Conservation (phyloP, 2,797 vertebrate genomes). For the Danio albolineatus region DNA sequence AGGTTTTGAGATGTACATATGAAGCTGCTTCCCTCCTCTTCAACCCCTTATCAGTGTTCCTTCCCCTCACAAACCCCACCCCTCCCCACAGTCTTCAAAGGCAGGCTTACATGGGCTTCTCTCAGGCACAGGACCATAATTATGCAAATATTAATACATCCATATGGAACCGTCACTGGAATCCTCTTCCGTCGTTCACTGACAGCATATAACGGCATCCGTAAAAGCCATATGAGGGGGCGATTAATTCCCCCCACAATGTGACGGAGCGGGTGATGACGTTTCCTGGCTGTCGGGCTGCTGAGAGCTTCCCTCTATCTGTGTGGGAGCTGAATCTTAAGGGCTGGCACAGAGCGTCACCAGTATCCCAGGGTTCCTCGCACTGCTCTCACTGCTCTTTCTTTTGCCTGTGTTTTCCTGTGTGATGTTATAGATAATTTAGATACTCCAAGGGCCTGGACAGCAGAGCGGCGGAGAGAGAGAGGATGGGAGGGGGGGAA, state of each 20-base stretch:
- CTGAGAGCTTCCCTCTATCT: conserved; percentile 52
- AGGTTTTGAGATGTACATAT: conserved; percentile 35
- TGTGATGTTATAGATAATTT: conserved; percentile 75
- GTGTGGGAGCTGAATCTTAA: conserved; percentile 53
- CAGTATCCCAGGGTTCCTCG: conserved; percentile 46
- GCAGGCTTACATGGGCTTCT: conserved; percentile 63
- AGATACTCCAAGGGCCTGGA: conserved; percentile 64
- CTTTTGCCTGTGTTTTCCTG: conserved; percentile 61
- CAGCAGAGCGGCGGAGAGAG: background rate
- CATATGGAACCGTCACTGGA: conserved; percentile 54
- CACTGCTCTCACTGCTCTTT: conserved; percentile 41
- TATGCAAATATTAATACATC: conserved; percentile 63
- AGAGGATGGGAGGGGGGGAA: background rate
- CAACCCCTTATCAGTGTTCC: conserved; percentile 51
- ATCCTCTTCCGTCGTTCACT: conserved; percentile 62
- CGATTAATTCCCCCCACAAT: conserved; percentile 53
- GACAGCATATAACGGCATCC: conserved; percentile 57
- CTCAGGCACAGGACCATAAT: conserved; percentile 62
- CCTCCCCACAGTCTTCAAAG: conserved; percentile 62
- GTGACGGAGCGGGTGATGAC: conserved; percentile 53
- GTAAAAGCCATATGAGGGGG: conserved; percentile 45
- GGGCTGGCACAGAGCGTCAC: conserved; percentile 51
- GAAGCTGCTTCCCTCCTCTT: conserved; percentile 43
- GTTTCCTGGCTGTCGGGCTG: conserved; percentile 55
- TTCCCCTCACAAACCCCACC: conserved; percentile 52